Evolutionary conservation across 2,797 vertebrate species (phyloP).

Genomic region (Gymnothorax reevesii): DNA sequence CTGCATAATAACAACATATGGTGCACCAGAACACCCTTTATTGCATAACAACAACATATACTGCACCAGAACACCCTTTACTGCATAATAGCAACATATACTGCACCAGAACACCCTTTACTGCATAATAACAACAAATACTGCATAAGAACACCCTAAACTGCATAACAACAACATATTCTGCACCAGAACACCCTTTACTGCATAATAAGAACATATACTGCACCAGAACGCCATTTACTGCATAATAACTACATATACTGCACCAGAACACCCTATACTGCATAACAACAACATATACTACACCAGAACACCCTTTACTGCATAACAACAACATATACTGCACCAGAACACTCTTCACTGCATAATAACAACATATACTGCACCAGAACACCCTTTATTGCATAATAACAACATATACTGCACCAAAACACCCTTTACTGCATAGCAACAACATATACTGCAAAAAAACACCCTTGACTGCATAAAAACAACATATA

Average conservation of each 20-base stretch:
- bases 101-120: too few relatives aligned
- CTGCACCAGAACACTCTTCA: constrained; percentile 19
- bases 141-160: not conserved
- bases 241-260: too few relatives aligned
- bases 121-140: too few relatives aligned
- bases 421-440: not conserved
- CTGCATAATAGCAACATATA: too few relatives aligned
- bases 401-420: too few relatives aligned
- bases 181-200: not conserved
- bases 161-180: not conserved
- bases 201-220: not conserved
- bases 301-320: constrained; percentile 5
- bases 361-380: constrained; percentile 48
- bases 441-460: not conserved
- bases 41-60: too few relatives aligned
- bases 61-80: too few relatives aligned
- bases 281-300: not conserved
- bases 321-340: not conserved
- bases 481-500: too few relatives aligned
- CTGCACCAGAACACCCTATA: too few relatives aligned
- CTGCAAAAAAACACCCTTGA: too few relatives aligned
- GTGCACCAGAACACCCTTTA: too few relatives aligned
- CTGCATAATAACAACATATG: too few relatives aligned
- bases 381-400: constrained; percentile 25
- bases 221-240: constrained; percentile 28